These are phyloP conservation scores for Oreohelix idahoensis DNA, from an alignment of 1,140 invertebrate species.

Conservation along the genomic window DNA sequence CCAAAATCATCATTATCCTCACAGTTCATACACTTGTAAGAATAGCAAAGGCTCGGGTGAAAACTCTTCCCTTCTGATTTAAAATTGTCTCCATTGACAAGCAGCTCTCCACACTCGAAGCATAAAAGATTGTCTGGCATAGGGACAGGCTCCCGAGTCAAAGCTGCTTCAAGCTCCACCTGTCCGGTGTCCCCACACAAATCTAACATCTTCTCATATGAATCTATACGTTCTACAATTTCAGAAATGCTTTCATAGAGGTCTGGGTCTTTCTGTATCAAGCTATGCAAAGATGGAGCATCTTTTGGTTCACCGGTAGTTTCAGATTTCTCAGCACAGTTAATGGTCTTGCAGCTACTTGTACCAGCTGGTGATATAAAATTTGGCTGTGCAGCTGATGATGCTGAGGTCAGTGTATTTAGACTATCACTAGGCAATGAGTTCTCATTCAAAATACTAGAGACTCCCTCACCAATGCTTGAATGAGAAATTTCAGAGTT, in stretches of 20 bases:
- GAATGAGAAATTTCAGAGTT: not conserved
- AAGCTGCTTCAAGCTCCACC: constrained; percentile 19
- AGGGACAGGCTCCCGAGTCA: constrained; percentile 2
- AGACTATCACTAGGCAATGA: not conserved
- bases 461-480: not conserved
- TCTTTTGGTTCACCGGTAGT: not conserved
- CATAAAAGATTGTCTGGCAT: constrained; percentile 33
- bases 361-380: too few relatives aligned
- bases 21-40: constrained; percentile 35
- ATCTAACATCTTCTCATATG: constrained; percentile 39
- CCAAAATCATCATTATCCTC: constrained; percentile 37
- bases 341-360: too few relatives aligned
- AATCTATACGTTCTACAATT: constrained; percentile 36
- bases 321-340: not conserved
- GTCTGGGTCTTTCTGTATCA: constrained; percentile 34
- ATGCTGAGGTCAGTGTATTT: not conserved
- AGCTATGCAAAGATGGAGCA: constrained; percentile 19
- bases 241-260: constrained; percentile 30
- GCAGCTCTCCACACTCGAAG: constrained; percentile 36
- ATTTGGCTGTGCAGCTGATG: too few relatives aligned
- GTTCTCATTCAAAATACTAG: not conserved
- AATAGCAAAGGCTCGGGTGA: not conserved
- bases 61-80: constrained; percentile 1
- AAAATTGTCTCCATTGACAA: constrained; percentile 36
- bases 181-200: constrained; percentile 34